A percentile compares a stretch with the other conserved stretches of the same genome.
Conservation (phyloP, 2,113 vertebrate species). For the Gila orcuttii region DNA sequence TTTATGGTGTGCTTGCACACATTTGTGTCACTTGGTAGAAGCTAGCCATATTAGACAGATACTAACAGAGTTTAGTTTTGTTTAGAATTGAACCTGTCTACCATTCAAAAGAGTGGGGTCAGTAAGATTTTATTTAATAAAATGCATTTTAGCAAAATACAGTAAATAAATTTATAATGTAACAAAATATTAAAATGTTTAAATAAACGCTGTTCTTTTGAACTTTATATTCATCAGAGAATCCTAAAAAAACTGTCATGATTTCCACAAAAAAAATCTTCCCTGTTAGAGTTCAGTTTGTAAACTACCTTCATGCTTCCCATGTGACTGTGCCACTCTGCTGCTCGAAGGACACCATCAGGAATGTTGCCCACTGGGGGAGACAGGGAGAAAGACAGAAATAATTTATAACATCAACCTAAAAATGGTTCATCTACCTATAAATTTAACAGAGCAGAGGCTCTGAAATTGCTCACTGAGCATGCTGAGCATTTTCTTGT, state of each 20-base stretch:
- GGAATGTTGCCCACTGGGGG: slow-evolving; percentile 65
- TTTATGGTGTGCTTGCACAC: background rate
- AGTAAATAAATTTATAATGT: no score
- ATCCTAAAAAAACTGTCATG: background rate
- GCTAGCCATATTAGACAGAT: background rate
- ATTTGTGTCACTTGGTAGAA: background rate
- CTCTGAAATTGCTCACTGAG: background rate
- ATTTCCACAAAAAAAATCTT: background rate
- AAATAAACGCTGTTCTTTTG: background rate
- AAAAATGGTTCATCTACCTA: background rate
- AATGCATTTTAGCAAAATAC: no score
- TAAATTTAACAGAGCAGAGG: background rate
- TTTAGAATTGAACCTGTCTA: no score
- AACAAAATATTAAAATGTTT: background rate
- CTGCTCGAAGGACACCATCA: slow-evolving; percentile 88
- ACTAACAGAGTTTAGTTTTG: background rate
- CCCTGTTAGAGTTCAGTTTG: background rate
- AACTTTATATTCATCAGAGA: background rate
- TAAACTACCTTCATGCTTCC: slow-evolving; percentile 94
- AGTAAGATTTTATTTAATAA: no score
- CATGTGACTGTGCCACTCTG: slow-evolving; percentile 91
- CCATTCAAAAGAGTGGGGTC: background rate
- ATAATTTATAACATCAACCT: background rate
- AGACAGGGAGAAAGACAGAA: slow-evolving; percentile 23
- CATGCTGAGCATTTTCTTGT: background rate